A percentile compares a stretch with the other conserved stretches of the same genome.
Conservation (phyloP, 64 coral and sea anemone genomes). For the Exaiptasia diaphana region DNA sequence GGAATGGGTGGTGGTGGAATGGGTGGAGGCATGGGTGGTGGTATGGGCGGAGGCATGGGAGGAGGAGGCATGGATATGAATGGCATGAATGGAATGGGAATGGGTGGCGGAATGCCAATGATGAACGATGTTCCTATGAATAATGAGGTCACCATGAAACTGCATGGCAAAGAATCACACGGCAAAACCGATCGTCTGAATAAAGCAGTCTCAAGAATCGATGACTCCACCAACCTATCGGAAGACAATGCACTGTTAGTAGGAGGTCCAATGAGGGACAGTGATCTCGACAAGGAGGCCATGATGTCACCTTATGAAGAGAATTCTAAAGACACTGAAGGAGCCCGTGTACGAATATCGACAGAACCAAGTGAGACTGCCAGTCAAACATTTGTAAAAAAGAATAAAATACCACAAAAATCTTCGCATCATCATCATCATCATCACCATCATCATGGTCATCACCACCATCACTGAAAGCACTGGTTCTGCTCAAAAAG, state of each 20-base stretch:
- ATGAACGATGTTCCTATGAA: neutral
- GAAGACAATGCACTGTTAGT: neutral
- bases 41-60: conserved; percentile 7
- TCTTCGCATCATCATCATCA: too few species aligned
- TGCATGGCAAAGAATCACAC: neutral
- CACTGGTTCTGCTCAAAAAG: too few species aligned
- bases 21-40: neutral
- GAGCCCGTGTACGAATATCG: conserved; percentile 5
- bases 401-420: too few species aligned
- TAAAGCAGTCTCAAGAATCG: neutral
- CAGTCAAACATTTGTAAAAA: neutral
- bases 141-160: neutral
- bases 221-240: neutral
- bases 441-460: too few species aligned
- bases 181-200: neutral
- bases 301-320: conserved; percentile 79
- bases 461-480: too few species aligned
- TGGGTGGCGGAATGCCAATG: neutral
- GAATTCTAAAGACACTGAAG: conserved; percentile 47
- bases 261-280: conserved; percentile 18
- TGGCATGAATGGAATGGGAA: too few species aligned
- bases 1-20: neutral
- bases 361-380: neutral
- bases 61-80: conserved; percentile 15
- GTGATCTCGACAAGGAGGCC: conserved; percentile 51